A percentile compares a stretch with the other conserved stretches of the same genome.
These are phyloP conservation scores for Girardinus metallicus DNA, from an alignment of 2,797 vertebrate species.

Conservation along the genomic window DNA sequence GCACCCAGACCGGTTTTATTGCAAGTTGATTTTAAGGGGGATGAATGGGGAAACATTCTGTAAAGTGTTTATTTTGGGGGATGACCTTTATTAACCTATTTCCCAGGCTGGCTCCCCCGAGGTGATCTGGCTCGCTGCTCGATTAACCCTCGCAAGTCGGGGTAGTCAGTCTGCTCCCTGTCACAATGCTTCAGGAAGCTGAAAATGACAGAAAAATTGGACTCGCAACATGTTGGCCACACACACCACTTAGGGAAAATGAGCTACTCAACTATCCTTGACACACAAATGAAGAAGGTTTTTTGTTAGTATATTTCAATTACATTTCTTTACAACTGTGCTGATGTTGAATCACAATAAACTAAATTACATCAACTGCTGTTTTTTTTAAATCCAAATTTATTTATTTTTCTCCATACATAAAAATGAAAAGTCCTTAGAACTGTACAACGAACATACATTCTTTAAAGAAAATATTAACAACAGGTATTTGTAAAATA, in stretches of 20 bases:
- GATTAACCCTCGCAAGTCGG: conserved; percentile 87
- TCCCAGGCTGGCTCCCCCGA: conserved; percentile 89
- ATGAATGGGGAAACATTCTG: conserved; percentile 94
- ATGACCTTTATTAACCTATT: conserved; percentile 99
- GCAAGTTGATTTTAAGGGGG: conserved; percentile 95
- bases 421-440: neutral
- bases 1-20: conserved; percentile 96
- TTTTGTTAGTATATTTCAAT: conserved; percentile 42
- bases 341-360: conserved; percentile 61
- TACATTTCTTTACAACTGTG: conserved; percentile 47
- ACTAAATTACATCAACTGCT: conserved; percentile 62
- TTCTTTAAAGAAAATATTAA: neutral
- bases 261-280: conserved; percentile 56
- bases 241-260: conserved; percentile 53
- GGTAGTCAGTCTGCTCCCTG: conserved; percentile 83
- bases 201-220: conserved; percentile 88
- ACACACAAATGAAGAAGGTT: conserved; percentile 60
- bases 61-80: conserved; percentile 98
- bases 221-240: conserved; percentile 78
- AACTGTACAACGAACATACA: neutral
- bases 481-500: neutral
- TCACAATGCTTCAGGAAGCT: conserved; percentile 83
- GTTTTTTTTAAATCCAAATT: conserved; percentile 51
- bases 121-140: conserved; percentile 82
- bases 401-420: neutral